Conservation (phyloP, 2,888 invertebrate species). For the Meandrusa payeni region DNA sequence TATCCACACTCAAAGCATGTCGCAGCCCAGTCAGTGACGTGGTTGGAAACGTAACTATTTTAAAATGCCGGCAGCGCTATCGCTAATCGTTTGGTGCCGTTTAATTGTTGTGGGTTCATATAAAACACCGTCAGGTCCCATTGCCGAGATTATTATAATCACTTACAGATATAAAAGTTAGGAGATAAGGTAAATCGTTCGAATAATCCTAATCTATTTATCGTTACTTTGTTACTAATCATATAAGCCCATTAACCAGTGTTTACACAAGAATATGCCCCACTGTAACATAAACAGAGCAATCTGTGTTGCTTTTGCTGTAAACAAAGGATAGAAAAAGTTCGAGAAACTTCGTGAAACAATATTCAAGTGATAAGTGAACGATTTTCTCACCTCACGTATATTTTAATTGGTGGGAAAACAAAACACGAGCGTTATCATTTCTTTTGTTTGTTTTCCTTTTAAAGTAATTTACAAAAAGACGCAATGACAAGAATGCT, state of each 20-base stretch:
- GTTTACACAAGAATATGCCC: slow-evolving; percentile 6
- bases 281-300: slow-evolving; percentile 2
- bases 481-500: no score
- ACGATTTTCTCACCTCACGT: background rate
- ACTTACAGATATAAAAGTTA: no score
- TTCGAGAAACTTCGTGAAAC: slow-evolving; percentile 6
- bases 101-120: no score
- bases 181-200: no score
- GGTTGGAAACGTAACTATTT: no score
- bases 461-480: no score
- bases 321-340: slow-evolving; percentile 2
- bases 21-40: no score
- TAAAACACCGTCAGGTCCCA: no score
- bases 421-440: background rate
- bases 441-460: background rate
- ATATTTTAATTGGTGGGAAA: slow-evolving; percentile 5
- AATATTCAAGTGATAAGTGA: background rate
- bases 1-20: no score
- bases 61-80: no score
- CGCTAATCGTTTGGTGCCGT: no score
- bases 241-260: background rate
- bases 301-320: background rate
- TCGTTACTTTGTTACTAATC: slow-evolving; percentile 2
- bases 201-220: background rate
- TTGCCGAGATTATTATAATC: no score